A percentile compares a stretch with the other conserved stretches of the same genome.
phyloP scores from a whole-genome alignment of 2,797 vertebrate species.

The Lycodopsis pacificus region DNA sequence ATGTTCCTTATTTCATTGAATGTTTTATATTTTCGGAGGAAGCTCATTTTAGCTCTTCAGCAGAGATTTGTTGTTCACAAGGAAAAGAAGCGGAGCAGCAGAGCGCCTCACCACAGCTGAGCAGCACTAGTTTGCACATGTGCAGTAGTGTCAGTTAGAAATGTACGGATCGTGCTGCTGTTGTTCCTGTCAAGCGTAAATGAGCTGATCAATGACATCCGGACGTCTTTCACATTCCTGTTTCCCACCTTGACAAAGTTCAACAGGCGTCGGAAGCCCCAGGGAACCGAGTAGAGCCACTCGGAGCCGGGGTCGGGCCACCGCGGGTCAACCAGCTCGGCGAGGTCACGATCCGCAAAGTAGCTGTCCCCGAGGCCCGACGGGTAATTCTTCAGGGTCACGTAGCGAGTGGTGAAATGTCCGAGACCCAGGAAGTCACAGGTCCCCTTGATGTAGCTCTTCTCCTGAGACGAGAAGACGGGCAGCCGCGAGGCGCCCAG shows the following conservation, averaged over 20 bases:
- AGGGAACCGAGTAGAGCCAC: conserved; percentile 91
- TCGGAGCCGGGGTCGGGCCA: conserved; percentile 91
- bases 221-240: too few species aligned
- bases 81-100: too few species aligned
- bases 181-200: too few species aligned
- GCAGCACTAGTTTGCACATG: too few species aligned
- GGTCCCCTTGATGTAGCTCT: conserved; percentile 90
- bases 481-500: conserved; percentile 88
- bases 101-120: too few species aligned
- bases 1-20: too few species aligned
- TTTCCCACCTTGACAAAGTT: conserved; percentile 90
- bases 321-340: conserved; percentile 89
- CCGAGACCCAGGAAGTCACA: conserved; percentile 92
- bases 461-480: conserved; percentile 89
- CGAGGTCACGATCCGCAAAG: conserved; percentile 87
- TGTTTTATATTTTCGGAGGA: too few species aligned
- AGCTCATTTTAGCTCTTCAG: too few species aligned
- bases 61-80: too few species aligned
- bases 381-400: conserved; percentile 88
- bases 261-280: conserved; percentile 91
- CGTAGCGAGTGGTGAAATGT: conserved; percentile 91
- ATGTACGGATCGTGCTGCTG: too few species aligned
- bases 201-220: too few species aligned
- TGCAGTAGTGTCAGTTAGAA: too few species aligned
- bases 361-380: conserved; percentile 85